Conservation (phyloP, 2,113 vertebrate species). For the Engraulis encrasicolus region DNA sequence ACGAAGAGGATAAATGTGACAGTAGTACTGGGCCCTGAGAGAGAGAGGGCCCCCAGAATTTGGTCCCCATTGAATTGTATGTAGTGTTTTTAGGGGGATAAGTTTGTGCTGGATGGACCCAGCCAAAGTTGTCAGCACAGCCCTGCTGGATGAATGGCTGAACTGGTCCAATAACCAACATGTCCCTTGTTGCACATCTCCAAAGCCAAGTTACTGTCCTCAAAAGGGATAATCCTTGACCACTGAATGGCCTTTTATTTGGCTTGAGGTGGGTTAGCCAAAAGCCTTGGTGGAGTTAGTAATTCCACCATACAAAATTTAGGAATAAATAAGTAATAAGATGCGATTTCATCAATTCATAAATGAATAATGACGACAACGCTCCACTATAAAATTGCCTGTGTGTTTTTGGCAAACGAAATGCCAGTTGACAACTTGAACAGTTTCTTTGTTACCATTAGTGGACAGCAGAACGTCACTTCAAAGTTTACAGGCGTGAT, state of each 20-base stretch:
- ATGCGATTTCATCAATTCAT: too few relatives aligned
- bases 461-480: neutral
- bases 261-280: neutral
- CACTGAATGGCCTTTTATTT: neutral
- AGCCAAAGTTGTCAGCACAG: too few relatives aligned
- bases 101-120: neutral
- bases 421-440: too few relatives aligned
- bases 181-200: neutral
- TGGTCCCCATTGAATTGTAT: too few relatives aligned
- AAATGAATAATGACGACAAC: too few relatives aligned
- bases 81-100: too few relatives aligned
- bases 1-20: too few relatives aligned
- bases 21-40: too few relatives aligned
- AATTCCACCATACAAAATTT: neutral
- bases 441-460: too few relatives aligned
- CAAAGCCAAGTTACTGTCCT: neutral
- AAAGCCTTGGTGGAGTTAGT: neutral
- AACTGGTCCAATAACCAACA: neutral
- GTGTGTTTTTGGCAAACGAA: neutral
- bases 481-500: neutral
- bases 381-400: too few relatives aligned
- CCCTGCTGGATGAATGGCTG: neutral
- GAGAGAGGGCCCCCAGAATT: too few relatives aligned
- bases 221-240: neutral
- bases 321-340: too few relatives aligned